Conservation (phyloP, 2,888 invertebrate genomes). For the Ischnura elegans region DNA sequence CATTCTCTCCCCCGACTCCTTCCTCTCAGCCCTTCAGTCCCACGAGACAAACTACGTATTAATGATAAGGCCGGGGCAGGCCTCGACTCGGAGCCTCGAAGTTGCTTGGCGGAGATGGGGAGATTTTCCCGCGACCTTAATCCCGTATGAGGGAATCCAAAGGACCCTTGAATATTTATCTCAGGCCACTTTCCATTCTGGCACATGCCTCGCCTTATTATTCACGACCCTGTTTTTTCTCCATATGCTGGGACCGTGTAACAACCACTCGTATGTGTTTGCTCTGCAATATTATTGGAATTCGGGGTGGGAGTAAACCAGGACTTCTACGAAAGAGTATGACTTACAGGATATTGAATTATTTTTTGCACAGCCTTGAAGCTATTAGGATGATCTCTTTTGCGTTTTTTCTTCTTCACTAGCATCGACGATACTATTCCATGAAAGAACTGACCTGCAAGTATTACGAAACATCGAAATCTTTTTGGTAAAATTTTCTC, state of each 20-base stretch:
- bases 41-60: constrained; percentile 14
- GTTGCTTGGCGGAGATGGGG: background rate
- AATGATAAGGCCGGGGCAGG: background rate
- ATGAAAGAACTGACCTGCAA: no score
- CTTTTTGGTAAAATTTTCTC: no score
- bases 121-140: background rate
- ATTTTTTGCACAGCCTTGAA: no score
- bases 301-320: no score
- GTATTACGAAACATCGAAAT: no score
- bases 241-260: no score
- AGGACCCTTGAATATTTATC: background rate
- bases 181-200: background rate
- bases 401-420: no score
- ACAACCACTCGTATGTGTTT: background rate
- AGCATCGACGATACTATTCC: no score
- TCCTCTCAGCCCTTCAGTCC: background rate
- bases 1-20: background rate
- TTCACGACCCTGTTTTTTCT: no score
- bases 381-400: no score
- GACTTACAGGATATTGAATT: background rate
- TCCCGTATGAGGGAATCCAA: background rate
- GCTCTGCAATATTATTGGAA: no score
- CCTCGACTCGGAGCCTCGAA: background rate
- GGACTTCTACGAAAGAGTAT: background rate
- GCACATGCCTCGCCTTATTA: background rate